These are phyloP conservation scores for Onchidella celtica DNA, from an alignment of 2,888 invertebrate genomes.

Conservation along the genomic window DNA sequence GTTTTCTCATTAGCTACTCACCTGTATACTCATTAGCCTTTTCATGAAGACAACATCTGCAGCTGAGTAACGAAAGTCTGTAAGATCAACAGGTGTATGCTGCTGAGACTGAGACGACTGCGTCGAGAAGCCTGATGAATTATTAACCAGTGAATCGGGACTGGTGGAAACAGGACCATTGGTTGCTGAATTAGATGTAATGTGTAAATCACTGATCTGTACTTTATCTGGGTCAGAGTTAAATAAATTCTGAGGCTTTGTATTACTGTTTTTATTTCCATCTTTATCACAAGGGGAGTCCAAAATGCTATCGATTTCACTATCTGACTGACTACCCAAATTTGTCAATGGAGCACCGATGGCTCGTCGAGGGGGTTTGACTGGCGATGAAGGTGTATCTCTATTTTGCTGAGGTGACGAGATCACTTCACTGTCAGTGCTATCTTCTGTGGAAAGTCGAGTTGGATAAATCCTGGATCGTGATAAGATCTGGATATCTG, in stretches of 20 bases:
- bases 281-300: conserved; percentile 1
- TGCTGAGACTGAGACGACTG: neutral
- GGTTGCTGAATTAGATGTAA: too few relatives aligned
- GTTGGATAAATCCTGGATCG: conserved; percentile 30
- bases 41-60: conserved; percentile 53
- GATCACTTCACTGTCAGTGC: conserved; percentile 17
- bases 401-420: neutral
- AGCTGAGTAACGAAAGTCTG: conserved; percentile 44
- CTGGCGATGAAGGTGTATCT: neutral
- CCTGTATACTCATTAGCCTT: conserved; percentile 54
- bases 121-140: neutral
- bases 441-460: neutral
- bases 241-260: neutral
- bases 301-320: conserved; percentile 1
- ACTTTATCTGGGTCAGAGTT: neutral
- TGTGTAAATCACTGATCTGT: neutral
- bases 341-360: conserved; percentile 17
- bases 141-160: neutral
- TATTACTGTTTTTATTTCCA: neutral
- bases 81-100: conserved; percentile 24
- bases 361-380: conserved; percentile 4
- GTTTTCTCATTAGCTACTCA: conserved; percentile 7
- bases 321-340: conserved; percentile 32
- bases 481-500: conserved; percentile 46
- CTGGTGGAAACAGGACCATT: neutral